phyloP scores from a whole-genome alignment of 2,113 vertebrate species.

The Aptenodytes forsteri region DNA sequence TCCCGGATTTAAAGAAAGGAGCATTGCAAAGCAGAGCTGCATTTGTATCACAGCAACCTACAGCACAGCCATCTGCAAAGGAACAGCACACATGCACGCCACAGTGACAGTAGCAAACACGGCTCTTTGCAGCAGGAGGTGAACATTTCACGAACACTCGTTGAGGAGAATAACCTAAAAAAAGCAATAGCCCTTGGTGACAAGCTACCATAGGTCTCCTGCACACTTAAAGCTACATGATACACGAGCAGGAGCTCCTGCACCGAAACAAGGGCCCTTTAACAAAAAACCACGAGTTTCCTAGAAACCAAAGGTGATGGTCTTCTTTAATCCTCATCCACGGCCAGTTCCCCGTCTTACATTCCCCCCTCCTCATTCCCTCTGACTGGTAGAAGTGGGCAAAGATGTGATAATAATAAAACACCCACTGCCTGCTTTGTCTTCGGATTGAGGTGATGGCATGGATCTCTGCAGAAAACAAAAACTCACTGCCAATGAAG shows the following conservation, averaged over 20 bases:
- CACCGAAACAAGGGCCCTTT: neutral
- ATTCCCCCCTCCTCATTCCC: neutral
- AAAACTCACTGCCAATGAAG: neutral
- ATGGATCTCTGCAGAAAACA: conserved; percentile 19
- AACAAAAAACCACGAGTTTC: neutral
- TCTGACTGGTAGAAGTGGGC: neutral
- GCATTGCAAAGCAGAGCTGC: neutral
- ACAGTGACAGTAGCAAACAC: neutral
- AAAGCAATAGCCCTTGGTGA: neutral
- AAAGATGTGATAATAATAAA: neutral
- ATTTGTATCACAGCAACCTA: neutral
- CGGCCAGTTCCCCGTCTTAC: rapidly evolving
- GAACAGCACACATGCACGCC: neutral
- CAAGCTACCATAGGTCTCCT: rapidly evolving
- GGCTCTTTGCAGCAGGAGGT: neutral
- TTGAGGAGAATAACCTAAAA: neutral
- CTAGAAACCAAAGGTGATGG: neutral
- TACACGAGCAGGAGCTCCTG: neutral
- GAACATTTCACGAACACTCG: neutral
- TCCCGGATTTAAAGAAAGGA: neutral
- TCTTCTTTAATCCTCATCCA: neutral
- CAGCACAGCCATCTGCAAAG: neutral
- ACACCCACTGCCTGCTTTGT: neutral
- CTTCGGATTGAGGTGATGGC: neutral
- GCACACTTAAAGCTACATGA: rapidly evolving